Evolutionary conservation across 2,113 vertebrate species (phyloP), one percentile per base, ranked within the genome.

Genomic region (Rana temporaria): DNA sequence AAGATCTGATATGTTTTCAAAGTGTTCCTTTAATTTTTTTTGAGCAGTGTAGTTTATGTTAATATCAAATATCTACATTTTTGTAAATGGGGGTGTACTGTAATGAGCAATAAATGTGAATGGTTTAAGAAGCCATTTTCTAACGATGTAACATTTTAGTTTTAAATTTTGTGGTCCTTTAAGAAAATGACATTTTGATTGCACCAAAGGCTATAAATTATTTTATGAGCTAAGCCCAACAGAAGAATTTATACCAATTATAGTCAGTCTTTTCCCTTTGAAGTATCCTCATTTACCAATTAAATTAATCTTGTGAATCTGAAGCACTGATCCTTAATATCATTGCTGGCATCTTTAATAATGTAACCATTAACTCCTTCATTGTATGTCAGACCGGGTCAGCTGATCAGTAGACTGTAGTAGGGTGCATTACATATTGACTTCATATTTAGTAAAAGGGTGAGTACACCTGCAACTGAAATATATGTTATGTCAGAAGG

Each of bases 221-320:
- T 26, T 38, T 74, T 32, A 55, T 66, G 60, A 57, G n/a, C 20
- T 73, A 82, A 65, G 48, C 26, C 32, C 8, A 12, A 42, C 52
- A 66, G 24, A 82, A 71, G 78, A 79, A 60, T 57, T 17, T 57
- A 15, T 52, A 3, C 8, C 26, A 55, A 82, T 74, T 82, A 60
- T 38, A 66, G 19, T 73, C 53, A 56, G 42, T 55, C 17, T 55
- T 32, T 82, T 6, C 8, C 22, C 62, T 82, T 82, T 82, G 80
- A 80, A 66, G 84, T 80, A 62, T 82, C n/a, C 30, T 11, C 55
- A 63, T 69, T 34, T 17, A 20, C 34, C 78, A 80, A 63, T 76
- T 70, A 84, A 81, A 81, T 57, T 76, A 76, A 84, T 74, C 63
- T 59, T 20, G 14, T 19, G 11, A 24, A 72, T 52, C 53, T 59